phyloP scores from a whole-genome alignment of 2,888 invertebrate species.

The Luperina nickerlii region DNA sequence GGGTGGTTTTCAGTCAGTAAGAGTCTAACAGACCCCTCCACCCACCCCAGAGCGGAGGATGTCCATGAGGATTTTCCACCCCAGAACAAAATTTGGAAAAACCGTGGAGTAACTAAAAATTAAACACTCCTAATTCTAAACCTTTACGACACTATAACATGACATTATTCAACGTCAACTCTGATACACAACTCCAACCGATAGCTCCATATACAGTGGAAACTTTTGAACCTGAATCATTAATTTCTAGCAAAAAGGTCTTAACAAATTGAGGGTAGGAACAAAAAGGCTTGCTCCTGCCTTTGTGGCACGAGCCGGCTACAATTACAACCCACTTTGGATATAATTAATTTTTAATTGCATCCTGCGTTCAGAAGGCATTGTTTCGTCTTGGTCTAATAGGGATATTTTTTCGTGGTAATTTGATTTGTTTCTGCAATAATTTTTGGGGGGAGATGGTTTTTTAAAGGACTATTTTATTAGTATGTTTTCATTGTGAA shows the following conservation, averaged over 20 bases:
- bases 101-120: not conserved
- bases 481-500: not conserved
- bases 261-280: conserved; percentile 64
- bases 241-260: conserved; percentile 57
- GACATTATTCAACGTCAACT: conserved; percentile 20
- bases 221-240: conserved; percentile 50
- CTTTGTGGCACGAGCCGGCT: conserved; percentile 48
- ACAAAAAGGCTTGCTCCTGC: conserved; percentile 61
- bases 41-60: no score
- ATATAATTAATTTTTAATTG: conserved; percentile 79
- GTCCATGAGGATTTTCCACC: no score
- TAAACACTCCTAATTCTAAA: not conserved
- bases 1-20: no score
- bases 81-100: not conserved
- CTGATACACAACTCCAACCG: not conserved
- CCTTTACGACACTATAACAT: not conserved
- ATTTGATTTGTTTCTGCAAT: conserved; percentile 16
- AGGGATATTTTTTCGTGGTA: conserved; percentile 12
- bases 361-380: conserved; percentile 58
- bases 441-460: not conserved
- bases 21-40: no score
- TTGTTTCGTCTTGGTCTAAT: conserved; percentile 60
- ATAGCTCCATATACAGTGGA: conserved; percentile 21
- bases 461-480: not conserved
- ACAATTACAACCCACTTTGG: conserved; percentile 67